These are phyloP conservation scores for Drosophila suzukii DNA, from an alignment of 1,140 invertebrate genomes.

Conservation along the genomic window DNA sequence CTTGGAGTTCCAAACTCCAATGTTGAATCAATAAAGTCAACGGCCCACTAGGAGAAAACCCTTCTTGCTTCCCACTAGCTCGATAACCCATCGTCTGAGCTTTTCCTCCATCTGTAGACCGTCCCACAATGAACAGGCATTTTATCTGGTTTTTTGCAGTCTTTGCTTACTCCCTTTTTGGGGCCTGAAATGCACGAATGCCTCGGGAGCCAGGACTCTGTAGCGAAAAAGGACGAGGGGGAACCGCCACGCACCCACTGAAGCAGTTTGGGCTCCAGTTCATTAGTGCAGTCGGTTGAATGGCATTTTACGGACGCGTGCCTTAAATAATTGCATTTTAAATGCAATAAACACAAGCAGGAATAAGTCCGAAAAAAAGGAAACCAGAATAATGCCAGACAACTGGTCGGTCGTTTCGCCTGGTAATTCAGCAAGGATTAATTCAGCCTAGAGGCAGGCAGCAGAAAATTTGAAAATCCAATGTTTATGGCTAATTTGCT, in stretches of 20 bases:
- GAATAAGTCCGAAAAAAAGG: slow-evolving; percentile 25
- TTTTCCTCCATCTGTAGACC: slow-evolving; percentile 4
- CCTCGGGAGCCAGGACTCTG: slow-evolving; percentile 30
- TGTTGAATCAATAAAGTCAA: slow-evolving; percentile 63
- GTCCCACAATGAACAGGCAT: slow-evolving; percentile 47
- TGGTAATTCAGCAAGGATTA: slow-evolving; percentile 51
- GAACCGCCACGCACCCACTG: slow-evolving; percentile 4
- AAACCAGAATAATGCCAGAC: slow-evolving; percentile 35
- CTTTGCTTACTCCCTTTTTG: slow-evolving; percentile 27
- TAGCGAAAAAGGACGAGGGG: background rate
- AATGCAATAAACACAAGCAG: slow-evolving; percentile 65
- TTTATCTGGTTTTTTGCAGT: slow-evolving; percentile 43
- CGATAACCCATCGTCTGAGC: background rate
- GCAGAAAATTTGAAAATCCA: slow-evolving; percentile 33
- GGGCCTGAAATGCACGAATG: slow-evolving; percentile 65
- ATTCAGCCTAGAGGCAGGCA: slow-evolving; percentile 15
- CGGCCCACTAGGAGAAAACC: slow-evolving; percentile 31
- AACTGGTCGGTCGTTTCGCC: slow-evolving; percentile 12
- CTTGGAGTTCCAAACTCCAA: slow-evolving; percentile 37
- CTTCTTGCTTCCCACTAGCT: background rate
- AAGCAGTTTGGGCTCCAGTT: slow-evolving; percentile 59
- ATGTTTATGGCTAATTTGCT: slow-evolving; percentile 66
- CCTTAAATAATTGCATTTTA: slow-evolving; percentile 82
- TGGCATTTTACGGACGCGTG: slow-evolving; percentile 80
- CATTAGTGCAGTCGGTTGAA: slow-evolving; percentile 79